Evolutionary conservation across 2,888 invertebrate species (phyloP).

Genomic region (Venusia cambrica): DNA sequence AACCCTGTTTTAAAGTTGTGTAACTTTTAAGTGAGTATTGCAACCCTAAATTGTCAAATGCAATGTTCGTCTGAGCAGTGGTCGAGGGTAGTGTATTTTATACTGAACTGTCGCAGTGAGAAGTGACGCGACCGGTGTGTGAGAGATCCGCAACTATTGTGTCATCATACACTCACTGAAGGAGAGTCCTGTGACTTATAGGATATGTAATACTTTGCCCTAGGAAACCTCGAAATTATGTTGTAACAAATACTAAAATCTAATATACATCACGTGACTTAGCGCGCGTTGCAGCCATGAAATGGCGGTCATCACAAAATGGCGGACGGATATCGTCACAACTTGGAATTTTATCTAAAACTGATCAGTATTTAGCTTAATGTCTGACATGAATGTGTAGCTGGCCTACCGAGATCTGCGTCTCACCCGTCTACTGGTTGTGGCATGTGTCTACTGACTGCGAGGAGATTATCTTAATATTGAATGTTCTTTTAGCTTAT

Average conservation of each 20-base stretch:
- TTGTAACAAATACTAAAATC: constrained; percentile 16
- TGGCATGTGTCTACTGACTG: constrained; percentile 19
- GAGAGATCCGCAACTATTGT: constrained; percentile 5
- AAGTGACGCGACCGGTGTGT: not conserved
- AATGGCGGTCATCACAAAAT: constrained; percentile 25
- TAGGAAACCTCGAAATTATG: constrained; percentile 13
- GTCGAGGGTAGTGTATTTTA: constrained; percentile 9
- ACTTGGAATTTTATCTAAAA: constrained; percentile 5
- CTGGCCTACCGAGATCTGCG: constrained; percentile 48
- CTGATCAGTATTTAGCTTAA: constrained; percentile 38
- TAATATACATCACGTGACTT: constrained; percentile 6
- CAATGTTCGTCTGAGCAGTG: constrained; percentile 9
- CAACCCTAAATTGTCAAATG: no score
- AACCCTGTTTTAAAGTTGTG: no score
- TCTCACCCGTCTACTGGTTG: constrained; percentile 26
- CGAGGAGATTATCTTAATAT: constrained; percentile 12
- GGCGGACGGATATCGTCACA: constrained; percentile 23
- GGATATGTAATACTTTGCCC: constrained; percentile 8
- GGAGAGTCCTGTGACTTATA: constrained; percentile 1
- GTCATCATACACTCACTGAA: constrained; percentile 2
- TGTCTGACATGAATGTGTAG: constrained; percentile 37
- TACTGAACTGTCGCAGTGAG: constrained; percentile 9
- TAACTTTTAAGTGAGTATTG: no score
- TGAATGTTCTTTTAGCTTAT: constrained; percentile 33
- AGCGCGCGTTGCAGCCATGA: constrained; percentile 19